phyloP scores from a whole-genome alignment of 2,888 invertebrate genomes.

The Andrena flavipes region DNA sequence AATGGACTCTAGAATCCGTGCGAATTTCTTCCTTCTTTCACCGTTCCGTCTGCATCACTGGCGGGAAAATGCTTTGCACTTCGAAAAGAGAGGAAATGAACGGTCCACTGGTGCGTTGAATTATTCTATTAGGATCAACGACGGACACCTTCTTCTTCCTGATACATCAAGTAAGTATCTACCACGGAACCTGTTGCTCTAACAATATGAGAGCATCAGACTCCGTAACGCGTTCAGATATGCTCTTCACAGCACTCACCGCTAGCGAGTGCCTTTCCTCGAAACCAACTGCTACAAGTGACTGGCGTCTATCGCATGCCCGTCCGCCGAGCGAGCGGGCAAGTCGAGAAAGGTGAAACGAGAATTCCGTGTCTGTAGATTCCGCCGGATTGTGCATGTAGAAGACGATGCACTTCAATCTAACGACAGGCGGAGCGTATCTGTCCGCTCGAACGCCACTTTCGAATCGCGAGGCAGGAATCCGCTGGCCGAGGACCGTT shows the following conservation, averaged over 20 bases:
- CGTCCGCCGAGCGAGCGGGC: neutral
- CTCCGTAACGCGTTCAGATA: too few species aligned
- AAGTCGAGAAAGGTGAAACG: neutral
- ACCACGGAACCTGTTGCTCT: too few species aligned
- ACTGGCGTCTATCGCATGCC: too few species aligned
- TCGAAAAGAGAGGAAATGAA: neutral
- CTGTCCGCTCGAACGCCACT: neutral
- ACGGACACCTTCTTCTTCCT: neutral
- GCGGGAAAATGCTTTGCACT: neutral
- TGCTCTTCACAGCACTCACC: too few species aligned
- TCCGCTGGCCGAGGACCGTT: constrained; percentile 15
- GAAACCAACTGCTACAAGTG: too few species aligned
- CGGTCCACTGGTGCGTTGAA: too few species aligned
- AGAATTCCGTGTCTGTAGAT: neutral
- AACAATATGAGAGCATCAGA: too few species aligned
- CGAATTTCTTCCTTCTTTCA: neutral
- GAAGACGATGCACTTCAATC: neutral
- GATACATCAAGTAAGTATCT: neutral
- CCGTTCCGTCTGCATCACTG: neutral
- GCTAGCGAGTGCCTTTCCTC: too few species aligned
- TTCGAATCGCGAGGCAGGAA: constrained; percentile 21
- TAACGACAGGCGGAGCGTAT: too few species aligned
- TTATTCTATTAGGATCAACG: too few species aligned
- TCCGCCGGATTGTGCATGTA: neutral
- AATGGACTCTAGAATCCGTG: neutral